Conservation (phyloP, 2,113 vertebrate genomes). For the Nansenia antarctica region DNA sequence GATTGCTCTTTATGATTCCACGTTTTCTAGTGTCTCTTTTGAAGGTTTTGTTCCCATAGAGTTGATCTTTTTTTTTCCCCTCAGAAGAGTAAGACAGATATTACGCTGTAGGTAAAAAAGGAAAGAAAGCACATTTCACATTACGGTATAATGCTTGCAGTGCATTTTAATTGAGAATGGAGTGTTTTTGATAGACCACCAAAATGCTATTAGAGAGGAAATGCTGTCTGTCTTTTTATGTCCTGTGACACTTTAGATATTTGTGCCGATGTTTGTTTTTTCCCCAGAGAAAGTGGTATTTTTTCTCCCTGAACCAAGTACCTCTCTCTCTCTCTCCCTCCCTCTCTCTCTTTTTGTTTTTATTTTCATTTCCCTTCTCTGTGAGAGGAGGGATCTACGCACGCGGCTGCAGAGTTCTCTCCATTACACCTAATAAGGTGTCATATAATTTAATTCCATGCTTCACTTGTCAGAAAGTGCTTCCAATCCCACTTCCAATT, state of each 20-base stretch:
- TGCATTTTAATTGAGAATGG: not conserved
- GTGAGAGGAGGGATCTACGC: conserved; percentile 59
- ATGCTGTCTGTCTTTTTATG: no score
- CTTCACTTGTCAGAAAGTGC: conserved; percentile 78
- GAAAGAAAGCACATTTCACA: not conserved
- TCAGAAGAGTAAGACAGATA: not conserved
- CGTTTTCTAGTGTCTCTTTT: no score
- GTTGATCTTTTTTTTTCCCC: not conserved
- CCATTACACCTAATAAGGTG: conserved; percentile 82
- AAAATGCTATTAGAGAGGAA: not conserved
- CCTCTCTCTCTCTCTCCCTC: conserved; percentile 23
- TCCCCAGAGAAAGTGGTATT: conserved; percentile 14
- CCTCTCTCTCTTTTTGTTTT: conserved; percentile 61
- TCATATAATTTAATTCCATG: conserved; percentile 85
- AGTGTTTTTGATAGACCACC: not conserved
- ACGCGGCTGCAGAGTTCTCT: conserved; percentile 56
- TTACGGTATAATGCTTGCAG: no score
- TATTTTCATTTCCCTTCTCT: conserved; percentile 66
- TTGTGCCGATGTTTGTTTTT: conserved; percentile 14
- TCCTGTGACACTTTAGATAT: no score
- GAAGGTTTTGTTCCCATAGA: not conserved
- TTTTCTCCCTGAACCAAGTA: conserved; percentile 27
- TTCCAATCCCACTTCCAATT: conserved; percentile 77
- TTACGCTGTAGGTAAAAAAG: no score
- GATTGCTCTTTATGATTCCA: conserved; percentile 3